These are phyloP conservation scores for Dysmachus trigonus DNA, from an alignment of 2,888 invertebrate genomes.

Conservation along the genomic window DNA sequence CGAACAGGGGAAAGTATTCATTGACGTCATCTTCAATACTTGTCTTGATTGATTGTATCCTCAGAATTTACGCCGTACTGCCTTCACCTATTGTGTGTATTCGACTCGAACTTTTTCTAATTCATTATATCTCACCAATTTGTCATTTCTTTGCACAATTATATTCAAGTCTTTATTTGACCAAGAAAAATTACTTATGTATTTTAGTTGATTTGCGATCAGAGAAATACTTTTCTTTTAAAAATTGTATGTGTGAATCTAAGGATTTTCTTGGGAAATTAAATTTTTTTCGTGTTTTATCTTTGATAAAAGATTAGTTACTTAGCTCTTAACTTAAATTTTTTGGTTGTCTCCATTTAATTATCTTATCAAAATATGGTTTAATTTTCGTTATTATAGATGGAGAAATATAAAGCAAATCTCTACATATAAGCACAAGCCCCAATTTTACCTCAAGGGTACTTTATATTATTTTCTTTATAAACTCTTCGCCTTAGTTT, in stretches of 20 bases:
- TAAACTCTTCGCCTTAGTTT: not conserved
- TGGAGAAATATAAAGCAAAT: not conserved
- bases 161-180: not conserved
- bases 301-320: not conserved
- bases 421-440: not conserved
- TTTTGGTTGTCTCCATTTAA: too few relatives aligned
- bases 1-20: not conserved
- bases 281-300: not conserved
- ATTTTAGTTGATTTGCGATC: not conserved
- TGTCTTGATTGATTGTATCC: not conserved
- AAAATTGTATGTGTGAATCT: not conserved
- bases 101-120: not conserved
- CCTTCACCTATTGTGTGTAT: not conserved
- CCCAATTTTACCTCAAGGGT: not conserved
- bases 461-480: not conserved
- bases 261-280: not conserved
- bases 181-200: not conserved
- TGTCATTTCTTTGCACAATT: not conserved
- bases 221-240: not conserved
- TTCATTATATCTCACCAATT: not conserved
- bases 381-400: too few relatives aligned
- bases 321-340: too few relatives aligned
- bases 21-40: not conserved
- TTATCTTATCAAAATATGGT: too few relatives aligned
- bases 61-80: not conserved